Evolutionary conservation across 2,113 vertebrate genomes (phyloP).

Genomic region (Struthio camelus): DNA sequence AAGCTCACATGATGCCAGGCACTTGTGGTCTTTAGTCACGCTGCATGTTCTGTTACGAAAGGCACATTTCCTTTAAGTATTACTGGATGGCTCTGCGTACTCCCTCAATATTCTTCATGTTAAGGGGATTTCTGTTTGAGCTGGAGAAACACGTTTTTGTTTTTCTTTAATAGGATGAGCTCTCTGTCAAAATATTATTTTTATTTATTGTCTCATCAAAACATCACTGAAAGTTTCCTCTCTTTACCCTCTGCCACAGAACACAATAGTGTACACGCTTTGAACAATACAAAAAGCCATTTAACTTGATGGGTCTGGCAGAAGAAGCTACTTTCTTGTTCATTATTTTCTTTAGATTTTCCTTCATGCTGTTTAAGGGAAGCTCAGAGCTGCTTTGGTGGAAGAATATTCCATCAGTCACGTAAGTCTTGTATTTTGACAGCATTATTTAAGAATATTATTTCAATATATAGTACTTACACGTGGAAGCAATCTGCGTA

Average conservation of each 20-base stretch:
- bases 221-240: constrained; percentile 47
- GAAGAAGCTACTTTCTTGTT: constrained; percentile 53
- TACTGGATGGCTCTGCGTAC: neutral
- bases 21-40: neutral
- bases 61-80: neutral
- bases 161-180: constrained; percentile 41
- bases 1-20: neutral
- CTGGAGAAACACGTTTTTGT: neutral
- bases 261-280: constrained; percentile 27
- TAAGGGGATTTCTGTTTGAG: constrained; percentile 30
- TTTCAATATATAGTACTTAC: neutral
- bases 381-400: neutral
- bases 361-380: constrained; percentile 24
- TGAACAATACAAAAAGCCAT: constrained; percentile 51
- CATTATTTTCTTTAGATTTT: constrained; percentile 39
- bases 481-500: neutral
- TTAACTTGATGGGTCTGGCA: constrained; percentile 61
- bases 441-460: neutral
- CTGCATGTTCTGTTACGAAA: neutral
- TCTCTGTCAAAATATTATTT: constrained; percentile 72
- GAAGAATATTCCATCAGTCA: constrained; percentile 1
- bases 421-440: neutral
- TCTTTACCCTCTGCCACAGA: constrained; percentile 63
- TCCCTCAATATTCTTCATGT: constrained; percentile 1
- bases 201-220: constrained; percentile 67